Percentiles rank a stretch among this genome's conserved stretches.
phyloP scores from a whole-genome alignment of 1,140 invertebrate genomes.

The Stenopsyche tienmushanensis region DNA sequence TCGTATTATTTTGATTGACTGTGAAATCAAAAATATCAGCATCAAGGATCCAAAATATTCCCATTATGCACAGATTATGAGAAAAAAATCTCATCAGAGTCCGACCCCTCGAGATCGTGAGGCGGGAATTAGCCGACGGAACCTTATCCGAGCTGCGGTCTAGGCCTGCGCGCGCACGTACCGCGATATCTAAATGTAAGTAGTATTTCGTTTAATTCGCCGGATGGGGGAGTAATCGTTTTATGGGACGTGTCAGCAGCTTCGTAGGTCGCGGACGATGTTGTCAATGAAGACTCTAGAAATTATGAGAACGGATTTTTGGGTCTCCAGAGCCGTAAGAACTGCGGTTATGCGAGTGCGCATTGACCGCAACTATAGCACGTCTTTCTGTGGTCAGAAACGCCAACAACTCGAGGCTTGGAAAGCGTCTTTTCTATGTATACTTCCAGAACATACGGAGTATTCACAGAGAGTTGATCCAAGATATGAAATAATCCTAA shows the following conservation, averaged over 20 bases:
- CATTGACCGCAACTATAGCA: slow-evolving; percentile 32
- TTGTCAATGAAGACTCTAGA: background rate
- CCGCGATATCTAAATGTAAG: slow-evolving; percentile 1
- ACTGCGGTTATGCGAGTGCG: slow-evolving; percentile 15
- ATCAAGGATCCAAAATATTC: background rate
- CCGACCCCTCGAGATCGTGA: background rate
- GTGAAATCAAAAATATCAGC: background rate
- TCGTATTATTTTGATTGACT: background rate
- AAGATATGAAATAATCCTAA: too few relatives aligned
- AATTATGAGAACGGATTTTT: slow-evolving; percentile 6
- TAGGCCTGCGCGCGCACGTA: background rate
- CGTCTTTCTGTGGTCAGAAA: slow-evolving; percentile 34
- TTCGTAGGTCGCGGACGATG: background rate
- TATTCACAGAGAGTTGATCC: too few relatives aligned
- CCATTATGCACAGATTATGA: too few relatives aligned
- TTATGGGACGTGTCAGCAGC: background rate
- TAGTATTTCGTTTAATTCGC: slow-evolving; percentile 20
- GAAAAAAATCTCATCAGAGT: too few relatives aligned
- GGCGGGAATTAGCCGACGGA: background rate
- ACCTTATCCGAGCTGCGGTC: background rate
- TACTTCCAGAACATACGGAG: too few relatives aligned
- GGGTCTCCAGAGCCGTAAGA: background rate
- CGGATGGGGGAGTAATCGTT: background rate
- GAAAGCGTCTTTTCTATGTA: too few relatives aligned
- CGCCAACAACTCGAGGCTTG: too few relatives aligned